Evolutionary conservation across 2,797 vertebrate genomes (phyloP).

Genomic region (Myotis findleyi): DNA sequence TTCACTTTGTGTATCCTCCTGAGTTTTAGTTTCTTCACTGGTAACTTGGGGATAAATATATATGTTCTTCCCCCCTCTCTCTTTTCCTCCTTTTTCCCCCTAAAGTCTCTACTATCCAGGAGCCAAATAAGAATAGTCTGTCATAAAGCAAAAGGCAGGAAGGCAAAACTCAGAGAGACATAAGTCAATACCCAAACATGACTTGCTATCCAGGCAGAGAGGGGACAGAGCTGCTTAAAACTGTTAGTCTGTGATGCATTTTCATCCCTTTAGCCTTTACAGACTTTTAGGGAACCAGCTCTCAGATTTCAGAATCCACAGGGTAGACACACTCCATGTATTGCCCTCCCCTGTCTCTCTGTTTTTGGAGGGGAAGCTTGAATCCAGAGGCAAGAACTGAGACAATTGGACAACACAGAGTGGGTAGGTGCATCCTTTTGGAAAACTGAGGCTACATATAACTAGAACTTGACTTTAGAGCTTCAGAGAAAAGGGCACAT

Average conservation of each 20-base stretch:
- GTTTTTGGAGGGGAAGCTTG: neutral
- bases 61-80: neutral
- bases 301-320: neutral
- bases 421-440: neutral
- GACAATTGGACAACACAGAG: neutral
- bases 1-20: neutral
- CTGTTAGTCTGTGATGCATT: neutral
- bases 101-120: neutral
- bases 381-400: neutral
- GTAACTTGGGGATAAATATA: neutral
- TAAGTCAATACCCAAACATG: neutral
- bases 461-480: neutral
- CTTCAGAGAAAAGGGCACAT: neutral
- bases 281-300: neutral
- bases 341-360: neutral
- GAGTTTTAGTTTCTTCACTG: conserved; percentile 3
- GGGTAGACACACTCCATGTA: neutral
- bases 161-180: neutral
- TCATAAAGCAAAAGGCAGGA: conserved; percentile 26
- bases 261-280: neutral
- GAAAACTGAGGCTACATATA: neutral
- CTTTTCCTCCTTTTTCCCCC: neutral
- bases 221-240: neutral
- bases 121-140: neutral
- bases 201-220: neutral